Conservation (phyloP, 1,140 invertebrate species). For the Heliconius eleuchia region DNA sequence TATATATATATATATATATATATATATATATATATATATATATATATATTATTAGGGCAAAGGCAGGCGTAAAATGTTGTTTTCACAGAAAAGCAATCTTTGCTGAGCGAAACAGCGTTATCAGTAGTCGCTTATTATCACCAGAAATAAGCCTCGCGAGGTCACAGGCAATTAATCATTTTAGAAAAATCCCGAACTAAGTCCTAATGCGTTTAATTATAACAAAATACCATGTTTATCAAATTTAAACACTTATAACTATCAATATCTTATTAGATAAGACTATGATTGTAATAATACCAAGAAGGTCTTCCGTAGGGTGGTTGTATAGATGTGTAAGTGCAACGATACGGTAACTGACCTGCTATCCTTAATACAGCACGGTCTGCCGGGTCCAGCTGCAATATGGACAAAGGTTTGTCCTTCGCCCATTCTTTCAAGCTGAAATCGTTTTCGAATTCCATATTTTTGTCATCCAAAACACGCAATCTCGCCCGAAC, state of each 20-base stretch:
- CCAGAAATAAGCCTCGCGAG: slow-evolving; percentile 36
- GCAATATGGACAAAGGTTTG: slow-evolving; percentile 96
- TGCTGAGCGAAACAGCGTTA: slow-evolving; percentile 2
- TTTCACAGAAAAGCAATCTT: slow-evolving; percentile 11
- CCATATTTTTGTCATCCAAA: slow-evolving; percentile 85
- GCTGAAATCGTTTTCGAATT: slow-evolving; percentile 91
- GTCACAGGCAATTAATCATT: slow-evolving; percentile 36
- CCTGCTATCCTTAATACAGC: slow-evolving; percentile 97
- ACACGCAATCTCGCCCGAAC: slow-evolving; percentile 75
- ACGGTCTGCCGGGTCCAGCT: slow-evolving; percentile 96
- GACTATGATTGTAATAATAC: slow-evolving; percentile 32
- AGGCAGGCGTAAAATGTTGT: slow-evolving; percentile 6
- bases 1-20: too few relatives aligned
- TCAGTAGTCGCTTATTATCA: slow-evolving; percentile 34
- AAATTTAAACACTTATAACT: slow-evolving; percentile 8
- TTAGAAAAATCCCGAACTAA: slow-evolving; percentile 21
- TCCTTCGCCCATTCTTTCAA: slow-evolving; percentile 97
- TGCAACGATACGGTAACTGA: slow-evolving; percentile 76
- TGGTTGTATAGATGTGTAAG: slow-evolving; percentile 1
- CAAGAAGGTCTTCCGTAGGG: slow-evolving; percentile 24
- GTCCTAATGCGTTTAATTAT: slow-evolving; percentile 17
- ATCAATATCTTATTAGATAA: slow-evolving; percentile 39
- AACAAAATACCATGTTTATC: slow-evolving; percentile 21
- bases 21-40: too few relatives aligned
- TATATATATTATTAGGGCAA: not conserved